Evolutionary conservation across 2,888 invertebrate species (phyloP).

Genomic region (Halocaridina rubra): DNA sequence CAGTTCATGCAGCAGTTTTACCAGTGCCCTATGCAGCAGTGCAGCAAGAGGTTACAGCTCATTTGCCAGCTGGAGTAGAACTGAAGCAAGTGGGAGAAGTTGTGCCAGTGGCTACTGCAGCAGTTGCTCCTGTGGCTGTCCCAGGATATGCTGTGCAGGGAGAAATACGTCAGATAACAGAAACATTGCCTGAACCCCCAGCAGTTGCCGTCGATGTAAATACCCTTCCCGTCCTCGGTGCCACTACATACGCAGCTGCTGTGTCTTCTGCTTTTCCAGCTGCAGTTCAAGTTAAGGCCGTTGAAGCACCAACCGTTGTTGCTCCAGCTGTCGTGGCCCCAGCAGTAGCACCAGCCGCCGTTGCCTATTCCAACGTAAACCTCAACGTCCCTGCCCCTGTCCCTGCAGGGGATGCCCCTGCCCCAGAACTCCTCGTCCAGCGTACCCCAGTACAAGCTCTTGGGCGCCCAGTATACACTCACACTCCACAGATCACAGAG

Average conservation of each 20-base stretch:
- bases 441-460: conserved; percentile 32
- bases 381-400: conserved; percentile 44
- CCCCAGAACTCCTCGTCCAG: conserved; percentile 26
- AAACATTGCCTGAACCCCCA: neutral
- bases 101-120: conserved; percentile 14
- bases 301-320: neutral
- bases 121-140: conserved; percentile 23
- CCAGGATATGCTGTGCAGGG: conserved; percentile 45
- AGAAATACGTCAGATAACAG: conserved; percentile 26
- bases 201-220: conserved; percentile 20
- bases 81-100: conserved; percentile 23
- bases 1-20: neutral
- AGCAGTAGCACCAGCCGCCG: neutral
- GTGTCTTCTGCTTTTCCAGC: neutral
- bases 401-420: conserved; percentile 24
- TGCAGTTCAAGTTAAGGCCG: neutral
- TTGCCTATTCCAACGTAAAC: conserved; percentile 44
- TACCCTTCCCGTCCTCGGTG: conserved; percentile 21
- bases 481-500: conserved; percentile 50
- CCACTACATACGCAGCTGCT: neutral
- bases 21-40: neutral
- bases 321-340: conserved; percentile 13
- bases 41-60: conserved; percentile 33
- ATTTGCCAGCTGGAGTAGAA: conserved; percentile 19
- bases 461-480: conserved; percentile 22